Evolutionary conservation across 2,888 invertebrate species (phyloP).

Genomic region (Pachliopta kotzebuea): DNA sequence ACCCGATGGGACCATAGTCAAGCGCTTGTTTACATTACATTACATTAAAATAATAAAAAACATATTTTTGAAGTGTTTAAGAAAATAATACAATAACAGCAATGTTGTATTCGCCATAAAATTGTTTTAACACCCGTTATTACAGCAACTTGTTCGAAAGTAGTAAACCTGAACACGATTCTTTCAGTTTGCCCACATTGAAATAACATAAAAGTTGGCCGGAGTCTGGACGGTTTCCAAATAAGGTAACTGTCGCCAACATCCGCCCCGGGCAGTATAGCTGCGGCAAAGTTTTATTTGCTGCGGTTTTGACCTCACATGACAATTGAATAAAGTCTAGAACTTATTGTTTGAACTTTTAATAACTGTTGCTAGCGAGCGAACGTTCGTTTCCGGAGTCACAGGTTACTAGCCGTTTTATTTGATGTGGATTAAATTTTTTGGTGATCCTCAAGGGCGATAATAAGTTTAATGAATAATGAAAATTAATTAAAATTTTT

Average conservation of each 20-base stretch:
- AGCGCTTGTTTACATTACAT: too few relatives aligned
- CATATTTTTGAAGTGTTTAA: not conserved
- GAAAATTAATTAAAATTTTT: too few relatives aligned
- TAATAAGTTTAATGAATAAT: conserved; percentile 35
- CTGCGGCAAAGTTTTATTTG: conserved; percentile 46
- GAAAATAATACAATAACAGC: not conserved
- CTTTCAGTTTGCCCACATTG: conserved; percentile 66
- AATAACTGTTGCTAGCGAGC: conserved; percentile 43
- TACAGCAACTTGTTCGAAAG: conserved; percentile 28
- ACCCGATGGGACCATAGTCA: too few relatives aligned
- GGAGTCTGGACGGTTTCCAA: conserved; percentile 72
- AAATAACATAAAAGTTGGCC: conserved; percentile 74
- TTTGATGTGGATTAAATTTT: conserved; percentile 66
- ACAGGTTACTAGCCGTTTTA: conserved; percentile 61
- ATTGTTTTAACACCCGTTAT: conserved; percentile 9
- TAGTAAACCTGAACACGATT: conserved; percentile 41
- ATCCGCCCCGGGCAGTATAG: conserved; percentile 58
- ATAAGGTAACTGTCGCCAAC: conserved; percentile 76
- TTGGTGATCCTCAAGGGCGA: conserved; percentile 52
- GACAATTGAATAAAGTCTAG: conserved; percentile 41
- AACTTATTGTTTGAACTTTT: conserved; percentile 37
- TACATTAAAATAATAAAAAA: too few relatives aligned
- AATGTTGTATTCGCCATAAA: not conserved
- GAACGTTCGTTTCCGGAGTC: conserved; percentile 62
- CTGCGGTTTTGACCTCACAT: conserved; percentile 39